Percentiles rank a stretch among this genome's conserved stretches.
Conservation (phyloP, 2,797 vertebrate species). For the Rousettus madagascariensis region DNA sequence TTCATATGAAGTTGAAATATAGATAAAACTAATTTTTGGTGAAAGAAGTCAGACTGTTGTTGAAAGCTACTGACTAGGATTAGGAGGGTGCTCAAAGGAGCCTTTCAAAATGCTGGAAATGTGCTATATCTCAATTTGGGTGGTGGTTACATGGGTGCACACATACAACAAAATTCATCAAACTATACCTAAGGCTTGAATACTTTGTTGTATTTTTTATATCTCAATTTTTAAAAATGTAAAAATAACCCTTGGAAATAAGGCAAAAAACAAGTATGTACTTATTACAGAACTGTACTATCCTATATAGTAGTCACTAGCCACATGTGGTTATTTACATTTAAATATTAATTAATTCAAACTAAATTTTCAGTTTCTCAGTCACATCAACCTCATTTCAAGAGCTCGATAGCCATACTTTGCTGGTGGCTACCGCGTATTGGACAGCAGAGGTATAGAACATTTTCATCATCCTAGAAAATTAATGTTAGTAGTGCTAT, state of each 20-base stretch:
- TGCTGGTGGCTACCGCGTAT: neutral
- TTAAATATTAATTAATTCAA: slow-evolving; percentile 23
- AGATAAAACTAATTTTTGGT: neutral
- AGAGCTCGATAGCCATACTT: neutral
- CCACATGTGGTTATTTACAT: neutral
- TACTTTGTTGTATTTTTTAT: neutral
- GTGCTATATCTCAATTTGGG: neutral
- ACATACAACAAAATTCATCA: neutral
- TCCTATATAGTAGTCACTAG: neutral
- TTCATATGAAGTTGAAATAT: neutral
- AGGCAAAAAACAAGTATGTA: neutral
- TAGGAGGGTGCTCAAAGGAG: neutral
- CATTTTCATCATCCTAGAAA: neutral
- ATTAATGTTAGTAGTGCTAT: neutral
- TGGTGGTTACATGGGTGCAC: neutral
- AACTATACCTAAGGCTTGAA: neutral
- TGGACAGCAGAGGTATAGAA: neutral
- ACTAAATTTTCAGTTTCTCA: neutral
- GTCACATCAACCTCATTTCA: neutral
- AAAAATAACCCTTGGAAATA: neutral
- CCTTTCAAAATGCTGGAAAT: neutral
- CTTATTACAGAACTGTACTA: neutral
- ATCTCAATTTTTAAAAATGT: neutral
- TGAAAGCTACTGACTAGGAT: neutral
- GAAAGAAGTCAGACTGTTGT: neutral